Evolutionary conservation across 1,140 invertebrate species (phyloP).

Genomic region (Cardiocondyla obscurior): DNA sequence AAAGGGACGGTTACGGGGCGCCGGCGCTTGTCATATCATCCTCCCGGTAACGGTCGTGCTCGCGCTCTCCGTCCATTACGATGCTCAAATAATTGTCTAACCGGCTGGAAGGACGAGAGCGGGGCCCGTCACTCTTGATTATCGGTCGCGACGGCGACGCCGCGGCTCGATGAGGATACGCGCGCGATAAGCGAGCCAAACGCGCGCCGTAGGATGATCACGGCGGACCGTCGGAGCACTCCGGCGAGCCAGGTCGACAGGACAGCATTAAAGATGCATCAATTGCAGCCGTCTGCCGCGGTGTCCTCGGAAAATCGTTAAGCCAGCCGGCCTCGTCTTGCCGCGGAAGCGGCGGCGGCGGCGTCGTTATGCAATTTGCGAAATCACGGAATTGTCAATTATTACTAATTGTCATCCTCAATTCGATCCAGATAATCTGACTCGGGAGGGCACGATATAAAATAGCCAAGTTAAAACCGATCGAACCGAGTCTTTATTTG

Average conservation of each 20-base stretch:
- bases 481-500: background rate
- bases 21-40: conserved; percentile 44
- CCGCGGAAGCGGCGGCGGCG: background rate
- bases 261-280: conserved; percentile 67
- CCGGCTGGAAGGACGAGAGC: conserved; percentile 30
- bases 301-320: conserved; percentile 65
- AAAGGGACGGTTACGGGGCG: conserved; percentile 38
- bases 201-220: conserved; percentile 12
- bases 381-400: background rate
- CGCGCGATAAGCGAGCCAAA: conserved; percentile 3
- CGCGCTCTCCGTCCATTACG: conserved; percentile 37
- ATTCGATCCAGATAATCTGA: background rate
- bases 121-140: conserved; percentile 60
- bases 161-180: conserved; percentile 23
- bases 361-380: background rate
- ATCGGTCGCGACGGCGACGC: conserved; percentile 44
- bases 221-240: conserved; percentile 12
- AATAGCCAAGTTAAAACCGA: background rate
- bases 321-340: conserved; percentile 15
- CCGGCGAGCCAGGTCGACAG: conserved; percentile 47
- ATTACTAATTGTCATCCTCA: too few relatives aligned
- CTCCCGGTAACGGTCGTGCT: background rate
- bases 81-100: conserved; percentile 48
- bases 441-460: background rate
- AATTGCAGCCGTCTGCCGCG: conserved; percentile 38